Percentiles rank a stretch among this genome's conserved stretches.
These are phyloP conservation scores for Hypomecis atomaria DNA, from an alignment of 2,888 invertebrate genomes.

Conservation along the genomic window DNA sequence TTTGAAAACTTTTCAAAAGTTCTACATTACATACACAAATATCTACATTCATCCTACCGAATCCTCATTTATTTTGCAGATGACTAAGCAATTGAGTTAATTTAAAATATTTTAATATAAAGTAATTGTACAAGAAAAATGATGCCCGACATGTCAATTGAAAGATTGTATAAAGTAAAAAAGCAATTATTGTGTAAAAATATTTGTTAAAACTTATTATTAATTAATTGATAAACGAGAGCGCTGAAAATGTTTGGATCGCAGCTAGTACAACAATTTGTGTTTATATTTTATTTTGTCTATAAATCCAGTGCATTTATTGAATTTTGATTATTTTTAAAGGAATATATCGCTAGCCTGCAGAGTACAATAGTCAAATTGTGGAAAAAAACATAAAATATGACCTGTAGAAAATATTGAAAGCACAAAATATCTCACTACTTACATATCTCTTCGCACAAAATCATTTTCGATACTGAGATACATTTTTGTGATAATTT, in stretches of 20 bases:
- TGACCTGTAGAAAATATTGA: background rate
- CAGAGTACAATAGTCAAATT: conserved; percentile 72
- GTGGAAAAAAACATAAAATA: conserved; percentile 48
- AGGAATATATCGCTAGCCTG: conserved; percentile 60
- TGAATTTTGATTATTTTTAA: background rate
- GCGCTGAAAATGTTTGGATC: conserved; percentile 46
- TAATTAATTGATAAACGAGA: conserved; percentile 46
- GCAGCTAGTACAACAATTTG: conserved; percentile 33
- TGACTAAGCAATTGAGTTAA: conserved; percentile 48
- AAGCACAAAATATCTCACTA: conserved; percentile 2
- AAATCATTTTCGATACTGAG: background rate
- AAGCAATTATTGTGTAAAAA: conserved; percentile 55
- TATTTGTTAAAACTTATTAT: conserved; percentile 40
- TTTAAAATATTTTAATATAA: conserved; percentile 39
- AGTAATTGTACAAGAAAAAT: conserved; percentile 79
- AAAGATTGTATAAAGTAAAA: conserved; percentile 77
- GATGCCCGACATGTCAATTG: conserved; percentile 82
- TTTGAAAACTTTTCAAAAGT: no score
- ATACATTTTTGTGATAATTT: background rate
- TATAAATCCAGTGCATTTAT: no score
- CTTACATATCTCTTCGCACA: background rate
- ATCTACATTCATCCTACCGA: conserved; percentile 43
- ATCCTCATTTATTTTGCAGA: conserved; percentile 54
- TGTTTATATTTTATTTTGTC: conserved; percentile 23
- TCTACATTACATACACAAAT: no score